Percentiles rank a stretch among this genome's conserved stretches.
phyloP scores from a whole-genome alignment of 2,888 invertebrate species.

The Andrena fulva region DNA sequence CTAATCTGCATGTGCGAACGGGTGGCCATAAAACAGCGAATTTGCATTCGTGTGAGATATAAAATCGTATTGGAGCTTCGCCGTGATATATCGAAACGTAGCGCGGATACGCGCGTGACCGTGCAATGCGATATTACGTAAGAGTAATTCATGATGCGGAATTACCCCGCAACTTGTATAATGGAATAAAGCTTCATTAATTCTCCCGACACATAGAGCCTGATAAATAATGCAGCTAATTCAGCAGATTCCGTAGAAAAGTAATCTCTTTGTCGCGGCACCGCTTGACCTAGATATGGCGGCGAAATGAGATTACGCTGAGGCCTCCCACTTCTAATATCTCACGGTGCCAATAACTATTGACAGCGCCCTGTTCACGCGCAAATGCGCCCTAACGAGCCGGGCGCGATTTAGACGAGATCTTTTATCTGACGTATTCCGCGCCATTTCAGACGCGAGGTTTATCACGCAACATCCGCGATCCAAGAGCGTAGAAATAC shows the following conservation, averaged over 20 bases:
- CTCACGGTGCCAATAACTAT: slow-evolving; percentile 58
- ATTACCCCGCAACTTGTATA: neutral
- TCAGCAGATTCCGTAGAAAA: neutral
- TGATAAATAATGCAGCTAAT: neutral
- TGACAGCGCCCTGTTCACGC: slow-evolving; percentile 47
- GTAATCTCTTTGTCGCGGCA: neutral
- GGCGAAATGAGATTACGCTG: slow-evolving; percentile 41
- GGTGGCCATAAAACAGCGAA: too few relatives aligned
- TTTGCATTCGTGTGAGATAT: too few relatives aligned
- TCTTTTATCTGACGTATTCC: slow-evolving; percentile 54
- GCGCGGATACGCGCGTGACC: too few relatives aligned
- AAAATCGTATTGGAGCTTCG: too few relatives aligned
- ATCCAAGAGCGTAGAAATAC: slow-evolving; percentile 28
- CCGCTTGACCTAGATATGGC: slow-evolving; percentile 3
- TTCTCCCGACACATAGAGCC: neutral
- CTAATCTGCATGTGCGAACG: too few relatives aligned
- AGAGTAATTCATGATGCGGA: too few relatives aligned
- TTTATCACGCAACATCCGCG: slow-evolving; percentile 34
- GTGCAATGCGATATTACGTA: too few relatives aligned
- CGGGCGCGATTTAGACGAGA: slow-evolving; percentile 43
- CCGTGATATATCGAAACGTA: too few relatives aligned
- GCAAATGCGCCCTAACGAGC: slow-evolving; percentile 45
- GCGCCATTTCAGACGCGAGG: slow-evolving; percentile 58
- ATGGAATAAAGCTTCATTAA: neutral
- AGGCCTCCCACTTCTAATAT: slow-evolving; percentile 33